Conservation (phyloP, 2,113 vertebrate genomes). For the Pelecanoides urinatrix region DNA sequence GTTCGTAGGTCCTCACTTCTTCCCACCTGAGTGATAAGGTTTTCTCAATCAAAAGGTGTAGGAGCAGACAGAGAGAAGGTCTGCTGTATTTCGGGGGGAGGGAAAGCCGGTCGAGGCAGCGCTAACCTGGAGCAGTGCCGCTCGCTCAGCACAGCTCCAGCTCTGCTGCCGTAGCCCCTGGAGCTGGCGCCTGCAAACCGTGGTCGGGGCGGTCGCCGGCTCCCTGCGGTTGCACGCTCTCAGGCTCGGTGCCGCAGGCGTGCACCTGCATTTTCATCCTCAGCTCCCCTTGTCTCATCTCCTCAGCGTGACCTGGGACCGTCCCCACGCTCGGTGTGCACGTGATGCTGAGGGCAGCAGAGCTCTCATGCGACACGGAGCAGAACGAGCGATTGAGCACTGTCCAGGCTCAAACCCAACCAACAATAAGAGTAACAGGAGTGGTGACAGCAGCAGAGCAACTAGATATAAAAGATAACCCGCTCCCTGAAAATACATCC, state of each 20-base stretch:
- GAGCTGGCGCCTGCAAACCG: neutral
- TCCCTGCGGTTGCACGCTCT: neutral
- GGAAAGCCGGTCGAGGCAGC: neutral
- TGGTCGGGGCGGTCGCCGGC: neutral
- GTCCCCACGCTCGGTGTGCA: rapidly evolving
- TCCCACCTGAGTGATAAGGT: rapidly evolving
- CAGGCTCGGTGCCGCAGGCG: neutral
- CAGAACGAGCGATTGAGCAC: rapidly evolving
- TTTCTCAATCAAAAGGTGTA: neutral
- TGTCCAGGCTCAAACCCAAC: neutral
- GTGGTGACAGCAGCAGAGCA: neutral
- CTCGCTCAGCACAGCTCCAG: too few species aligned
- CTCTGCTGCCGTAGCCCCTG: too few species aligned
- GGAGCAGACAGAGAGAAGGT: neutral
- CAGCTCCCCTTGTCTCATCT: neutral
- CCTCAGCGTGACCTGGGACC: neutral
- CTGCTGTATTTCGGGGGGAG: neutral
- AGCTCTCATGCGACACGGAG: rapidly evolving
- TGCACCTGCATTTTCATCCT: neutral
- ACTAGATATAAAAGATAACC: neutral
- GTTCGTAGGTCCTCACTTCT: neutral
- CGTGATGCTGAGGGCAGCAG: neutral
- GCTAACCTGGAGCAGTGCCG: neutral
- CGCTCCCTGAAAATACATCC: neutral
- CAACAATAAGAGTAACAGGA: neutral